Evolutionary conservation across 2,113 vertebrate species (phyloP).

Genomic region (Sphyrna mokarran): DNA sequence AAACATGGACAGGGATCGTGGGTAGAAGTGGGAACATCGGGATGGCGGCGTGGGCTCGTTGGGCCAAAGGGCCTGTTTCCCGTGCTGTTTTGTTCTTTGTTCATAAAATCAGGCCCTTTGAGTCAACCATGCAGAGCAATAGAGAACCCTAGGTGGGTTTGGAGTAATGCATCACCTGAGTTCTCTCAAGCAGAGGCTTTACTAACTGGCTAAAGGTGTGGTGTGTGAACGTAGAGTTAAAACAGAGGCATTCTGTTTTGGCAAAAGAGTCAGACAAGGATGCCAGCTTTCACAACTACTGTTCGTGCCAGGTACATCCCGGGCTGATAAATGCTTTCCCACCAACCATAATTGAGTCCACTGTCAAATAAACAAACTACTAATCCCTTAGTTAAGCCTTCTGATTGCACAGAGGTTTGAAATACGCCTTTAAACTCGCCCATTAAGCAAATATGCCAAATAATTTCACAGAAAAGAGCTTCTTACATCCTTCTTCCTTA

Average conservation of each 20-base stretch:
- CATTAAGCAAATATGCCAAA: neutral
- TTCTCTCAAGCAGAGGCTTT: neutral
- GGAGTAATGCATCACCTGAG: neutral
- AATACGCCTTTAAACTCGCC: neutral
- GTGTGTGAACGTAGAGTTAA: neutral
- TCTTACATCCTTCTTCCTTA: neutral
- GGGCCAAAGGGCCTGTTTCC: too few species aligned
- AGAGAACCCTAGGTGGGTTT: neutral
- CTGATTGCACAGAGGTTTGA: neutral
- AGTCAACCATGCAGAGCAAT: neutral
- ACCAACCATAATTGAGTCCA: neutral
- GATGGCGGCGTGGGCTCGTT: too few species aligned
- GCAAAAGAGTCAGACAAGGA: neutral
- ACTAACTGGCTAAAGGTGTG: neutral
- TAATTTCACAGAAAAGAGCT: neutral
- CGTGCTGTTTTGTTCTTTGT: too few species aligned
- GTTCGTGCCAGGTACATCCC: neutral
- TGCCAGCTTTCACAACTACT: neutral
- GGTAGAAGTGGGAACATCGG: too few species aligned
- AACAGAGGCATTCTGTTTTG: neutral
- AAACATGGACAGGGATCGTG: too few species aligned
- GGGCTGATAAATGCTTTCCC: neutral
- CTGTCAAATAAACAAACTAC: neutral
- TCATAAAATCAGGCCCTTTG: neutral
- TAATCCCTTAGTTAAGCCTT: neutral